A percentile compares a stretch with the other conserved stretches of the same genome.
phyloP scores from a whole-genome alignment of 30 jellyfish, hydroid and myxozoan genomes.

The Aurelia sp. region DNA sequence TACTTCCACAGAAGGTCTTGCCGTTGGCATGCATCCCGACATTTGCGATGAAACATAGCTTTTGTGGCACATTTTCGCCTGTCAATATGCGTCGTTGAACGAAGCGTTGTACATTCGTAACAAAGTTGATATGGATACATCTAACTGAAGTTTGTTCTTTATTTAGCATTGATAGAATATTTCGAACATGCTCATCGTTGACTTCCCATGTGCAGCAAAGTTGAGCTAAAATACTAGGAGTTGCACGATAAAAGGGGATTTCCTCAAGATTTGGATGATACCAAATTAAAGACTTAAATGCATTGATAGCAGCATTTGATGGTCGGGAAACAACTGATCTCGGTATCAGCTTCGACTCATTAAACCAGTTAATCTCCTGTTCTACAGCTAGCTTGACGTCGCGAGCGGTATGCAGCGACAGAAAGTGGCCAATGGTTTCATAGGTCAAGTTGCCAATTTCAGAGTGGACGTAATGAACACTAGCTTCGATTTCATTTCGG shows the following conservation, averaged over 20 bases:
- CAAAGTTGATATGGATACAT: not conserved
- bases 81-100: not conserved
- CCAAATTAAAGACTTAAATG: too few species aligned
- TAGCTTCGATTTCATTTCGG: not conserved
- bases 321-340: too few species aligned
- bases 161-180: too few species aligned
- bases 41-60: not conserved
- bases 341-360: too few species aligned
- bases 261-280: too few species aligned
- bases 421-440: not conserved
- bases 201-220: too few species aligned
- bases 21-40: not conserved
- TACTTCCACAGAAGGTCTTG: not conserved
- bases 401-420: not conserved
- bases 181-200: too few species aligned
- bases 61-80: not conserved
- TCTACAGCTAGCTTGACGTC: not conserved
- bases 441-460: not conserved
- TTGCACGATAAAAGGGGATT: too few species aligned
- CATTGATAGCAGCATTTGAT: too few species aligned
- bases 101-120: not conserved
- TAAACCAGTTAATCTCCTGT: too few species aligned
- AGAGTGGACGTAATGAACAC: not conserved
- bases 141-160: not conserved
- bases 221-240: too few species aligned